Conservation (phyloP, 1,140 invertebrate species). For the Trichonephila clavata region DNA sequence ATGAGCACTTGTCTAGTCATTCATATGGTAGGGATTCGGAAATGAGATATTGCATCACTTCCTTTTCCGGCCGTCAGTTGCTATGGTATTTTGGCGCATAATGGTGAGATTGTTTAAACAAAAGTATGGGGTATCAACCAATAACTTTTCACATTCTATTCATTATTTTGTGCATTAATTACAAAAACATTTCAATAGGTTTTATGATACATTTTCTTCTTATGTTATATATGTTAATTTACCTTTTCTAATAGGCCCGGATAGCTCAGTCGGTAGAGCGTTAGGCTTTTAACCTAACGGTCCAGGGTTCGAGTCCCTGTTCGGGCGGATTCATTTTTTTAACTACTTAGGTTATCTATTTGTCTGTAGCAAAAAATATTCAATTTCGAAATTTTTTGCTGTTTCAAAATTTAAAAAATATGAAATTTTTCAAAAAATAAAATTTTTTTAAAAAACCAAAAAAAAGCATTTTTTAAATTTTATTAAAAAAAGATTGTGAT, state of each 20-base stretch:
- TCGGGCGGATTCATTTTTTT: conserved; percentile 39
- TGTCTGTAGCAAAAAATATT: no score
- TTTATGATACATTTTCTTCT: no score
- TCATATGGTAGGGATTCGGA: background rate
- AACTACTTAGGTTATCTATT: no score
- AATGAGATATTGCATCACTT: background rate
- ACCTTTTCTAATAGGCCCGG: conserved; percentile 15
- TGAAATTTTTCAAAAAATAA: no score
- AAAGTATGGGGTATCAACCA: background rate
- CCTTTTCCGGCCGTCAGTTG: background rate
- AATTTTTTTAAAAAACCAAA: no score
- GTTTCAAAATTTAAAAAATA: no score
- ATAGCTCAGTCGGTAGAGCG: conserved; percentile 78
- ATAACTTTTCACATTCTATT: background rate
- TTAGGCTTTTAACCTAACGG: conserved; percentile 78
- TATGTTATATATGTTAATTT: no score
- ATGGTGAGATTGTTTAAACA: background rate
- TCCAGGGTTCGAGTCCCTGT: conserved; percentile 77
- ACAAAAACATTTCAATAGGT: no score
- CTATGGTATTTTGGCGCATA: background rate
- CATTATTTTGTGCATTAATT: background rate
- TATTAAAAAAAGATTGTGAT: no score
- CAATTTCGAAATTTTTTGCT: no score
- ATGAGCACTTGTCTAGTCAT: background rate
- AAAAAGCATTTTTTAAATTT: no score